These are phyloP conservation scores for Coregonus sp. DNA, from an alignment of 2,797 vertebrate species.

Conservation along the genomic window DNA sequence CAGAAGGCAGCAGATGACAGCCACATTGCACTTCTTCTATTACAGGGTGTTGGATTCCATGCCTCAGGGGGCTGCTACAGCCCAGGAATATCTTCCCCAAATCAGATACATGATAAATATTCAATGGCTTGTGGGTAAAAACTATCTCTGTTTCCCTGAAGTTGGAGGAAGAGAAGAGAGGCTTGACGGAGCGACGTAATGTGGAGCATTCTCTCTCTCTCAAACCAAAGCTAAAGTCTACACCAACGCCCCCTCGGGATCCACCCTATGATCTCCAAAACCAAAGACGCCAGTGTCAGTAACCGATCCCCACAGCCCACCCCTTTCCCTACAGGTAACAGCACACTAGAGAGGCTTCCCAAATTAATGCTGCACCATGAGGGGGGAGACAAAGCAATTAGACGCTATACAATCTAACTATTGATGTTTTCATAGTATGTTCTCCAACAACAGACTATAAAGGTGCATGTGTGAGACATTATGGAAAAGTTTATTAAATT, in stretches of 20 bases:
- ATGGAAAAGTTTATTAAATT: not conserved
- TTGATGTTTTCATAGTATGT: not conserved
- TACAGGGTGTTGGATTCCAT: slow-evolving; percentile 77
- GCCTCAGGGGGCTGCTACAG: slow-evolving; percentile 65
- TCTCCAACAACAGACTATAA: not conserved
- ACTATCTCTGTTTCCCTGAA: slow-evolving; percentile 69
- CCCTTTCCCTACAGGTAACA: slow-evolving; percentile 68
- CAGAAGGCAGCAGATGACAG: slow-evolving; percentile 73
- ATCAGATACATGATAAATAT: slow-evolving; percentile 81
- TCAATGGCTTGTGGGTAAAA: slow-evolving; percentile 79
- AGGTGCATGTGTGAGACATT: not conserved
- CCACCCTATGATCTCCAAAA: slow-evolving; percentile 74
- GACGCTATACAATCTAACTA: not conserved
- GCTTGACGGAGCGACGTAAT: slow-evolving; percentile 66
- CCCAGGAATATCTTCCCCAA: slow-evolving; percentile 74
- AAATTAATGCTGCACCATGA: not conserved
- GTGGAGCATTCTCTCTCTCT: slow-evolving; percentile 49
- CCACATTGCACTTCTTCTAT: slow-evolving; percentile 76
- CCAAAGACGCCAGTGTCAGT: slow-evolving; percentile 66
- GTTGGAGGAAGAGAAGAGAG: slow-evolving; percentile 65
- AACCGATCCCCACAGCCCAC: slow-evolving; percentile 61
- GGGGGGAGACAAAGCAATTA: not conserved
- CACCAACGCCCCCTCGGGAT: slow-evolving; percentile 69
- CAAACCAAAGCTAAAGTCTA: slow-evolving; percentile 66
- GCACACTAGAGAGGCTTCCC: slow-evolving; percentile 9